These are phyloP conservation scores for Neoscelio sp. DNA, from an alignment of 2,888 invertebrate genomes.

Conservation along the genomic window DNA sequence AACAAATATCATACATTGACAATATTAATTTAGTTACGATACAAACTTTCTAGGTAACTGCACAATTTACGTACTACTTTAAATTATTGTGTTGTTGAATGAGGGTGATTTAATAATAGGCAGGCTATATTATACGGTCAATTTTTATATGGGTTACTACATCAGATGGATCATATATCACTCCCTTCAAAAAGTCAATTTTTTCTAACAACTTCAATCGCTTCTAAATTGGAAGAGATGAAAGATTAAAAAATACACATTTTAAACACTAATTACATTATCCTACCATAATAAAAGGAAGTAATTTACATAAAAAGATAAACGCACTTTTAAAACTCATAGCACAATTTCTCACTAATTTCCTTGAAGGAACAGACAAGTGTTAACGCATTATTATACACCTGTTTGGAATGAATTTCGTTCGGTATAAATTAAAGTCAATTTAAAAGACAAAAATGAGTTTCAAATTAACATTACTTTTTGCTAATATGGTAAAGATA, in stretches of 20 bases:
- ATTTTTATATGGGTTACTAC: not conserved
- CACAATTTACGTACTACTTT: too few relatives aligned
- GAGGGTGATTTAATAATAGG: not conserved
- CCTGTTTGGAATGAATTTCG: conserved; percentile 2
- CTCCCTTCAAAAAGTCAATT: not conserved
- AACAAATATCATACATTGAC: too few relatives aligned
- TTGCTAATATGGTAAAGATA: conserved; percentile 58
- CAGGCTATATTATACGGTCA: not conserved
- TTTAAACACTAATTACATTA: conserved; percentile 7
- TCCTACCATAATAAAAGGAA: conserved; percentile 9
- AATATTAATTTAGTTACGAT: too few relatives aligned
- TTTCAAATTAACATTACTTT: conserved; percentile 70
- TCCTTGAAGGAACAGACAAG: not conserved
- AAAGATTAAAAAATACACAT: conserved; percentile 2
- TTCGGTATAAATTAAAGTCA: conserved; percentile 3
- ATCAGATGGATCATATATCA: not conserved
- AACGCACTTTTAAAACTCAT: too few relatives aligned
- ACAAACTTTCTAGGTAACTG: too few relatives aligned
- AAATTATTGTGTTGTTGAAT: too few relatives aligned
- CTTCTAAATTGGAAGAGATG: not conserved
- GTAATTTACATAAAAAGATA: conserved; percentile 6
- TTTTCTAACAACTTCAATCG: not conserved
- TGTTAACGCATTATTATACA: conserved; percentile 1
- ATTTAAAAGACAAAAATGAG: conserved; percentile 23
- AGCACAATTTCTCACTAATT: too few relatives aligned